phyloP scores from a whole-genome alignment of 2,888 invertebrate genomes.

The Meta bourneti region DNA sequence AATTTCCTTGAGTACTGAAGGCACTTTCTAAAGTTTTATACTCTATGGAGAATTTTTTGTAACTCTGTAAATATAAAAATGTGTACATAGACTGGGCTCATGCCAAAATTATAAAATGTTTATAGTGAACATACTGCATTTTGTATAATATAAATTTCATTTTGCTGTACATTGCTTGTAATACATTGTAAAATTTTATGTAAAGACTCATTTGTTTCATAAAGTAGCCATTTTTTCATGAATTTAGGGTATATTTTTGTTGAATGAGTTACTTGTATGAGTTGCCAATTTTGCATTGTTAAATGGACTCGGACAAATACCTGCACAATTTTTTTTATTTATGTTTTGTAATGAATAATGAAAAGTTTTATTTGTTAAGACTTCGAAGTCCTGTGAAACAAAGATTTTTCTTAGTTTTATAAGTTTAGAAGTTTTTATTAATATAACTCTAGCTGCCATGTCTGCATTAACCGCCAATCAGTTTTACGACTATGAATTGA shows the following conservation, averaged over 20 bases:
- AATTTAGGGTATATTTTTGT: slow-evolving; percentile 39
- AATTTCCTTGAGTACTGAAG: slow-evolving; percentile 38
- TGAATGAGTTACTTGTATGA: slow-evolving; percentile 12
- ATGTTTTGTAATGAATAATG: neutral
- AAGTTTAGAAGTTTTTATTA: neutral
- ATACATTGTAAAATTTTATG: slow-evolving; percentile 50
- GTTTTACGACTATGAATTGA: too few species aligned
- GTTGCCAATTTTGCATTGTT: slow-evolving; percentile 47
- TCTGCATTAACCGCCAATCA: too few species aligned
- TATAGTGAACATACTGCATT: slow-evolving; percentile 35
- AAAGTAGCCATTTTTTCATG: neutral
- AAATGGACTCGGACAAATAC: slow-evolving; percentile 5
- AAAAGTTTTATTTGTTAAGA: neutral
- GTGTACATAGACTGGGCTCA: slow-evolving; percentile 36
- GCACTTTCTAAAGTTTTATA: slow-evolving; percentile 61
- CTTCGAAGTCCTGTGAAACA: neutral
- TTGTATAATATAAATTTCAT: slow-evolving; percentile 36
- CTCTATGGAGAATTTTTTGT: slow-evolving; percentile 47
- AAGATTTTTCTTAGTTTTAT: neutral
- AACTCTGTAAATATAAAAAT: slow-evolving; percentile 7
- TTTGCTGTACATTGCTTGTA: slow-evolving; percentile 59
- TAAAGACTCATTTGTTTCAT: slow-evolving; percentile 27
- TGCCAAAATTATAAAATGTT: slow-evolving; percentile 65
- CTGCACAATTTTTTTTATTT: slow-evolving; percentile 58
- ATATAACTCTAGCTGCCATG: too few species aligned